These are phyloP conservation scores for Hipposideros armiger DNA, from an alignment of 2,113 vertebrate species.

Conservation along the genomic window DNA sequence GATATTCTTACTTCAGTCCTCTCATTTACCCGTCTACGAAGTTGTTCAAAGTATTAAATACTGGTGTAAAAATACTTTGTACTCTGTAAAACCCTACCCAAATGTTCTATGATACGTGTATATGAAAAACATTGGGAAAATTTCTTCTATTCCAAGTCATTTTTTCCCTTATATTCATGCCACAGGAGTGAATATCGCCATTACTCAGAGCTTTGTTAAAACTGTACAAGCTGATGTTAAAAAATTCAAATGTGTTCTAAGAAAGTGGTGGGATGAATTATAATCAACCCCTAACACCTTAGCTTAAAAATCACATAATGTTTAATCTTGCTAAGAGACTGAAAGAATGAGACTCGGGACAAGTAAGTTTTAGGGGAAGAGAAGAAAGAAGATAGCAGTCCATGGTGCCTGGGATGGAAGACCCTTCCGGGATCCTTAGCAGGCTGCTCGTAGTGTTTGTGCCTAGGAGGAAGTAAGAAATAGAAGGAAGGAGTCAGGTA, in stretches of 20 bases:
- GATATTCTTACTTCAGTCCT: background rate
- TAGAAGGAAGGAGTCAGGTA: background rate
- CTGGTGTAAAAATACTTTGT: background rate
- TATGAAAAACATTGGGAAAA: background rate
- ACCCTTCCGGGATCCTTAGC: background rate
- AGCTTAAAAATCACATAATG: background rate
- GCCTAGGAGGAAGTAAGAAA: background rate
- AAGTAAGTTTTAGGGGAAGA: background rate
- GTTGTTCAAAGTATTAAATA: background rate
- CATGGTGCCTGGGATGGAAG: background rate
- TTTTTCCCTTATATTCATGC: background rate
- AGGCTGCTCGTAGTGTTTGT: no score
- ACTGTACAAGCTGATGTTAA: background rate
- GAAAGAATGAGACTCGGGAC: background rate
- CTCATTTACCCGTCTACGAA: background rate
- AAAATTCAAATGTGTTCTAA: constrained; percentile 42
- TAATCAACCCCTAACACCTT: background rate
- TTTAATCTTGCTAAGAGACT: background rate
- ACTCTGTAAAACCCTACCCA: background rate
- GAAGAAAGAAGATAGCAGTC: background rate
- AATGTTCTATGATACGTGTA: background rate
- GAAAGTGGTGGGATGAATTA: constrained; percentile 25
- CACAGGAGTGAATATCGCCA: background rate
- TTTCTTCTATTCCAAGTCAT: background rate
- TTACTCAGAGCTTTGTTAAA: background rate